Evolutionary conservation across 2,797 vertebrate genomes (phyloP).

Genomic region (Neosilurus hyrtlii): DNA sequence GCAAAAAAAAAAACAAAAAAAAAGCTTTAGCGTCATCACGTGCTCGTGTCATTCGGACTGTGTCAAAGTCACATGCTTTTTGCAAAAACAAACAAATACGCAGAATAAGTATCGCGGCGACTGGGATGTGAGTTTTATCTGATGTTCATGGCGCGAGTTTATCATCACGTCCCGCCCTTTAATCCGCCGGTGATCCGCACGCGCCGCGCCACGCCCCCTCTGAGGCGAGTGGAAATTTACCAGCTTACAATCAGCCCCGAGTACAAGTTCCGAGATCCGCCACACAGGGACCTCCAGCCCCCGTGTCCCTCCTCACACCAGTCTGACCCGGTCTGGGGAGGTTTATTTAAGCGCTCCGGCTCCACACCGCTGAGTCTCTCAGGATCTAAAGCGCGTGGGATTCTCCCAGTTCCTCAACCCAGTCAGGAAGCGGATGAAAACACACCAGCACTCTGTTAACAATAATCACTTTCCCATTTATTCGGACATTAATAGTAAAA

Average conservation of each 20-base stretch:
- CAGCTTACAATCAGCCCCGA: conserved; percentile 73
- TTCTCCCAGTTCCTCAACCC: not conserved
- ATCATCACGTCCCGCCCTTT: not conserved
- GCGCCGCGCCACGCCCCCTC: conserved; percentile 77
- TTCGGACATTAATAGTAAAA: not conserved
- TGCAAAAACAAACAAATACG: not conserved
- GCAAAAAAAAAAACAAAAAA: no score
- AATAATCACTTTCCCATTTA: not conserved
- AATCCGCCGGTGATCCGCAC: conserved; percentile 57
- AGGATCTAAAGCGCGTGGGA: not conserved
- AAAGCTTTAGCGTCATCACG: not conserved
- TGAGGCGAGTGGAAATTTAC: conserved; percentile 86
- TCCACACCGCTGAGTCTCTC: no score
- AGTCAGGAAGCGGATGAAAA: not conserved
- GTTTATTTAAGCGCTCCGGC: no score
- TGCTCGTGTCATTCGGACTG: conserved; percentile 4
- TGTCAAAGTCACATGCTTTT: conserved; percentile 15
- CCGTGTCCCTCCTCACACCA: not conserved
- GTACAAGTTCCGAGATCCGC: no score
- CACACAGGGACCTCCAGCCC: no score
- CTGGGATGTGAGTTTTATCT: not conserved
- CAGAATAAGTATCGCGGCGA: no score
- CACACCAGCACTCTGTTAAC: not conserved
- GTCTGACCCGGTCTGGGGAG: not conserved
- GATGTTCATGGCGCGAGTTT: not conserved